Evolutionary conservation across 1,140 invertebrate genomes (phyloP), one percentile per base, ranked within the genome.

Genomic region (Battus philenor): DNA sequence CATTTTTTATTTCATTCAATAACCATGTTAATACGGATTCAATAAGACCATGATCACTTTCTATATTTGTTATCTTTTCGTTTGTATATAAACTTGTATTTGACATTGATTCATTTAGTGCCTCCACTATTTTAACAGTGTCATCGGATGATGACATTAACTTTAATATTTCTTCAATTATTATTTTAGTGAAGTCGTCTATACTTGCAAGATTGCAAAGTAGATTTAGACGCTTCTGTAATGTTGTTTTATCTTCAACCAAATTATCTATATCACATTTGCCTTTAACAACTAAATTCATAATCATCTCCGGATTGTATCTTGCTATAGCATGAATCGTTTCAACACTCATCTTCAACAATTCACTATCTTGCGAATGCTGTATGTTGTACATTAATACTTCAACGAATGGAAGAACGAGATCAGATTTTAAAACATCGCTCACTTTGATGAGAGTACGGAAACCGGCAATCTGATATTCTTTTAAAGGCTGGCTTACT

Each of bases 111-210:
- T 57, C 62, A 47, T 56, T 81, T 3, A 85, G 44, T 5, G 72
- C 76, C 47, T 70, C 65, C 3, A 82, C 58, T 5, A 79, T 70
- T 44, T 67, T 72, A 4, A 43, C 29, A 2, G 76, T 69, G 26
- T 61, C 41, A 15, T 77, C 51, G 18, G 59, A 46, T 4, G 38
- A 44, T 0, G 47, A 54, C 16, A 85, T 68, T 11, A 78, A 44
- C 47, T 75, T 79, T 6, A 85, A 44, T 67, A 85, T 80, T 52
- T 82, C 69, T 39, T 71, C 65, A 17, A 84, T 65, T 9, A 84
- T 82, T 10, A 79, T 47, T 68, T 72, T 74, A 2, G 80, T 82
- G 36, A 84, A 84, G 16, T 80, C 74, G 45, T 84, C 74, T 36
- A 84, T 75, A 47, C 80, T 84, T 0, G 75, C 75, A 15, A 84